phyloP scores from a whole-genome alignment of 2,888 invertebrate species.

The Bellardia bayeri region DNA sequence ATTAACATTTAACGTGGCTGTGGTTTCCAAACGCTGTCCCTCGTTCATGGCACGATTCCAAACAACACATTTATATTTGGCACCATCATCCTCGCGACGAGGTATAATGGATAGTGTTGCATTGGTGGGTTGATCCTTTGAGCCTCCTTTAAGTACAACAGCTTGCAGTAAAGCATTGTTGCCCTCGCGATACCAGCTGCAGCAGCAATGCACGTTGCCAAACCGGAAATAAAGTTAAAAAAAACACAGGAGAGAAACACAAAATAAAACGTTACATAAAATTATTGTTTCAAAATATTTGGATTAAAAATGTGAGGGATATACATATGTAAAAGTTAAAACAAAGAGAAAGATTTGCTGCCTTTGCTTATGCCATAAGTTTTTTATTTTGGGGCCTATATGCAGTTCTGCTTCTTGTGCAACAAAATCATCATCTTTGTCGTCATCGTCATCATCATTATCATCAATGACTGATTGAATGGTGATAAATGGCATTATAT shows the following conservation, averaged over 20 bases:
- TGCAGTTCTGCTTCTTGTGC: not conserved
- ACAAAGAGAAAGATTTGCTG: conserved; percentile 12
- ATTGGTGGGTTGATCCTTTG: conserved; percentile 90
- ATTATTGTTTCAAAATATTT: conserved; percentile 46
- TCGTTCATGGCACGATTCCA: conserved; percentile 95
- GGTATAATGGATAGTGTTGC: conserved; percentile 91
- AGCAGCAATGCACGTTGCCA: conserved; percentile 52
- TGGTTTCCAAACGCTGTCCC: conserved; percentile 91
- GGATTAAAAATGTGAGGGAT: conserved; percentile 34
- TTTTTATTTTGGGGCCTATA: not conserved
- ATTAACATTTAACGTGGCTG: conserved; percentile 93
- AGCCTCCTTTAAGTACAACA: conserved; percentile 88
- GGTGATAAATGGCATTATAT: conserved; percentile 19
- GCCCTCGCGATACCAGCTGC: conserved; percentile 92
- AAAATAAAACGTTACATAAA: conserved; percentile 12
- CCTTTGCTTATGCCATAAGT: conserved; percentile 10
- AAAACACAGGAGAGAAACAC: conserved; percentile 31
- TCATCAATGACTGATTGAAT: not conserved
- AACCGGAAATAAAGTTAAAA: conserved; percentile 57
- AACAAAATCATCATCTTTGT: conserved; percentile 1
- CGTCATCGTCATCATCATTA: conserved; percentile 1
- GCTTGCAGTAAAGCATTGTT: conserved; percentile 90
- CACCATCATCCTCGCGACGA: conserved; percentile 92
- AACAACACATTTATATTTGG: conserved; percentile 93
- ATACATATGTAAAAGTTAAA: conserved; percentile 45